These are phyloP conservation scores for Caenorhabditis becei DNA, from an alignment of 2,888 invertebrate species.

Conservation along the genomic window DNA sequence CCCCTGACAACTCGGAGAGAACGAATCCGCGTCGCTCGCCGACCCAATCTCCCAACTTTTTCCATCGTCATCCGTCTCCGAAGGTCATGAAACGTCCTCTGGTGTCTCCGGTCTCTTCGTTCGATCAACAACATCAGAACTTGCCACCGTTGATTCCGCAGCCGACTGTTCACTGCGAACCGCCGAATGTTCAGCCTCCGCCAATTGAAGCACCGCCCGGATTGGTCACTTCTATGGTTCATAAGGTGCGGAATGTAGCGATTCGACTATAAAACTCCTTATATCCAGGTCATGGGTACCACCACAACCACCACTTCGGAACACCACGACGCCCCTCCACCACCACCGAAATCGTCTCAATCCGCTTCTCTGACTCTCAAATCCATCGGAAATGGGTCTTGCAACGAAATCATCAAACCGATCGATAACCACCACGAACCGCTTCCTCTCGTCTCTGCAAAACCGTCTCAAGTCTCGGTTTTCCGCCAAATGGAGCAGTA, in stretches of 20 bases:
- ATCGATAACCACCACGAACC: not conserved
- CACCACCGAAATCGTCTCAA: not conserved
- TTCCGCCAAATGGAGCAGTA: constrained; percentile 25
- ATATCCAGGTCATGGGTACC: not conserved
- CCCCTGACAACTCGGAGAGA: not conserved
- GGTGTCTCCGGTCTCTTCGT: constrained; percentile 11
- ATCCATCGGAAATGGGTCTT: not conserved
- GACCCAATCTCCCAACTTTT: constrained; percentile 1
- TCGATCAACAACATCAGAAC: not conserved
- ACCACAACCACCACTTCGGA: not conserved
- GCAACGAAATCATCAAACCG: not conserved
- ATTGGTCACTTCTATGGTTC: not conserved
- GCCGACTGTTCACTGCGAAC: constrained; percentile 1
- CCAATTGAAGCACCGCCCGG: constrained; percentile 7
- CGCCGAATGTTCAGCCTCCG: constrained; percentile 32
- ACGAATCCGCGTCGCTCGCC: not conserved
- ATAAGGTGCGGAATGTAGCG: not conserved
- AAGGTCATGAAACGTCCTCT: constrained; percentile 8
- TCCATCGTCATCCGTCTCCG: not conserved
- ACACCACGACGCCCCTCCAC: not conserved
- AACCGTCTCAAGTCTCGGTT: not conserved
- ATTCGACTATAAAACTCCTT: not conserved
- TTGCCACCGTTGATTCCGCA: constrained; percentile 39
- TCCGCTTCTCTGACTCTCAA: not conserved
- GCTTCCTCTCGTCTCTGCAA: not conserved